phyloP scores from a whole-genome alignment of 2,888 invertebrate genomes.

The Sarcophaga subvicina region DNA sequence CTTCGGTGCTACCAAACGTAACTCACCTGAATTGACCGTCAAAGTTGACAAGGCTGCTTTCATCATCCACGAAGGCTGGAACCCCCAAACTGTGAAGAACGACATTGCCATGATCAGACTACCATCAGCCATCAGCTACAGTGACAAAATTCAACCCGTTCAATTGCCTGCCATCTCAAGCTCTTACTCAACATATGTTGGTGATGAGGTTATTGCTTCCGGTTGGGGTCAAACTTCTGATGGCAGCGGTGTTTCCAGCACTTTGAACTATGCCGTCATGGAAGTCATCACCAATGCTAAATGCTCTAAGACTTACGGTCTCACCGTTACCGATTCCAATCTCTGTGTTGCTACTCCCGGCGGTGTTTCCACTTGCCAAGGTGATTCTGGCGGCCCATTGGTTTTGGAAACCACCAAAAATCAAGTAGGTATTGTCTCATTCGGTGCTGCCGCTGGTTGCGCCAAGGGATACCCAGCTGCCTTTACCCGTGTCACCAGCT shows the following conservation, averaged over 20 bases:
- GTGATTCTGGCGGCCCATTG: conserved; percentile 79
- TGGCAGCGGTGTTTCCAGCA: conserved; percentile 69
- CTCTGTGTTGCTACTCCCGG: conserved; percentile 75
- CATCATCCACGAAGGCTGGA: conserved; percentile 72
- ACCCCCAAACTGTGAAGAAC: conserved; percentile 71
- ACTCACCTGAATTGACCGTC: conserved; percentile 64
- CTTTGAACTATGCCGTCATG: conserved; percentile 77
- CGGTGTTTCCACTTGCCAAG: conserved; percentile 74
- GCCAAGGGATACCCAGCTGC: conserved; percentile 71
- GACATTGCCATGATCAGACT: conserved; percentile 76
- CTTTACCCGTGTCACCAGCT: conserved; percentile 74
- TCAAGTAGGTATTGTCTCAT: conserved; percentile 75
- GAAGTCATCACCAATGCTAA: conserved; percentile 75
- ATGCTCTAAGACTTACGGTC: conserved; percentile 74
- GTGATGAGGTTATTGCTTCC: conserved; percentile 73
- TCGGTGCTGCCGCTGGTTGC: conserved; percentile 72
- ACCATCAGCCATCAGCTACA: conserved; percentile 67
- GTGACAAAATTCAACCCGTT: conserved; percentile 71
- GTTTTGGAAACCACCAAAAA: conserved; percentile 52
- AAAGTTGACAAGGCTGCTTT: conserved; percentile 61
- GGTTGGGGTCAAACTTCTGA: conserved; percentile 78
- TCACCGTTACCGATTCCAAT: conserved; percentile 53
- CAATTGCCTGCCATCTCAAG: conserved; percentile 70
- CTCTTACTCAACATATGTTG: conserved; percentile 71
- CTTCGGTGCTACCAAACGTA: conserved; percentile 72